These are phyloP conservation scores for Seira musarum DNA, from an alignment of 2,888 invertebrate genomes.

Conservation along the genomic window DNA sequence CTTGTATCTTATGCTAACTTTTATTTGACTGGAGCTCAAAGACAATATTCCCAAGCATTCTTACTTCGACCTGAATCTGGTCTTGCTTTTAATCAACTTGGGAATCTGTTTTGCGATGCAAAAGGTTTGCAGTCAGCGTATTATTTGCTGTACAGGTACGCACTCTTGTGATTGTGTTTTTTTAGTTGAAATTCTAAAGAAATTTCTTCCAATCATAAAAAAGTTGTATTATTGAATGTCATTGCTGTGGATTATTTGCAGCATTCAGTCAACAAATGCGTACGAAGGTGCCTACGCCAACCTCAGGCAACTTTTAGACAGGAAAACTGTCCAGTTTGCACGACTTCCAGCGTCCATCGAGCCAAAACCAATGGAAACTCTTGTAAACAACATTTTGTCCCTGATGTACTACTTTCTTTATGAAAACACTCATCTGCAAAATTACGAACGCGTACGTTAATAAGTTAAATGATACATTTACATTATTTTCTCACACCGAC, in stretches of 20 bases:
- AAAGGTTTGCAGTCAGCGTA: conserved; percentile 63
- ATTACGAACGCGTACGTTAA: conserved; percentile 62
- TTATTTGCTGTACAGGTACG: conserved; percentile 68
- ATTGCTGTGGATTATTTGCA: conserved; percentile 30
- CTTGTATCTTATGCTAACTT: conserved; percentile 15
- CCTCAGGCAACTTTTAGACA: conserved; percentile 60
- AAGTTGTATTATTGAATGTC: neutral
- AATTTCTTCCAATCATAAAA: neutral
- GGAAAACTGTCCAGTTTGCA: conserved; percentile 63
- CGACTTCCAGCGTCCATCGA: conserved; percentile 62
- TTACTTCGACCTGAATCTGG: conserved; percentile 62
- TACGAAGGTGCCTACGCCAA: conserved; percentile 66
- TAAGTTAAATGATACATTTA: too few species aligned
- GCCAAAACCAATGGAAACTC: conserved; percentile 61
- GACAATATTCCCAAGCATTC: conserved; percentile 65
- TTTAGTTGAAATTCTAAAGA: neutral
- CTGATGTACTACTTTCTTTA: conserved; percentile 63
- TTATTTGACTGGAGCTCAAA: conserved; percentile 61
- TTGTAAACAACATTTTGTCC: conserved; percentile 59
- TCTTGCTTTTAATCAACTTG: conserved; percentile 66
- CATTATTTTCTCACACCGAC: too few species aligned
- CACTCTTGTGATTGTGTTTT: too few species aligned
- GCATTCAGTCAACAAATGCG: conserved; percentile 57
- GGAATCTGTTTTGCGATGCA: conserved; percentile 63
- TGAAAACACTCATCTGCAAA: conserved; percentile 58